These are phyloP conservation scores for Rhopilema esculentum DNA, from an alignment of 30 jellyfish, hydroid and myxozoan species.

Conservation along the genomic window DNA sequence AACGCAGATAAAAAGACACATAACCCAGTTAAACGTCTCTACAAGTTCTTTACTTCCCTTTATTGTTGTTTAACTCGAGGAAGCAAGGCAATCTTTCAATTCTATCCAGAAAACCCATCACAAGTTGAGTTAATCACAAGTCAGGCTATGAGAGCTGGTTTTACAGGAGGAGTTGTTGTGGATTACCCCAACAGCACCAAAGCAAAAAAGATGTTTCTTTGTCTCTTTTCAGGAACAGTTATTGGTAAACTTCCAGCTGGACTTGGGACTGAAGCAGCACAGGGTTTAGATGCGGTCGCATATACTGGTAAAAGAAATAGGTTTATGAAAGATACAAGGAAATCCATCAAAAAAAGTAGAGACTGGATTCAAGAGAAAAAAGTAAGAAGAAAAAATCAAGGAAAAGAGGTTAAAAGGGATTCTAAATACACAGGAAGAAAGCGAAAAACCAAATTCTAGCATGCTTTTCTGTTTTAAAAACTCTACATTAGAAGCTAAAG, in stretches of 20 bases:
- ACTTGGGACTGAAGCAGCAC: slow-evolving; percentile 67
- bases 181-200: slow-evolving; percentile 97
- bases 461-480: not conserved
- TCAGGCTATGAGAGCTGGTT: slow-evolving; percentile 96
- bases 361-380: slow-evolving; percentile 92
- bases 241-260: slow-evolving; percentile 66
- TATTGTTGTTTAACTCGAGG: slow-evolving; percentile 86
- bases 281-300: slow-evolving; percentile 29
- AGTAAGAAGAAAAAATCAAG: slow-evolving; percentile 84
- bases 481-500: too few species aligned
- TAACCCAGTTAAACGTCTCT: slow-evolving; percentile 90
- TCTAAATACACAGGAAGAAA: slow-evolving; percentile 88
- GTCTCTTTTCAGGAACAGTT: slow-evolving; percentile 90
- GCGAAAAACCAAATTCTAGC: slow-evolving; percentile 68
- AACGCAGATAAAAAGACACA: slow-evolving; percentile 91
- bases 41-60: slow-evolving; percentile 80
- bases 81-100: slow-evolving; percentile 92
- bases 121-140: slow-evolving; percentile 92
- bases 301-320: slow-evolving; percentile 29
- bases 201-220: slow-evolving; percentile 93
- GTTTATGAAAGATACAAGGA: slow-evolving; percentile 16
- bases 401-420: slow-evolving; percentile 88
- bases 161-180: slow-evolving; percentile 98
- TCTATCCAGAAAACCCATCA: slow-evolving; percentile 93
- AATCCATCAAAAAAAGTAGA: slow-evolving; percentile 81